phyloP scores from a whole-genome alignment of 1,140 invertebrate species.

The Calliphora vicina region DNA sequence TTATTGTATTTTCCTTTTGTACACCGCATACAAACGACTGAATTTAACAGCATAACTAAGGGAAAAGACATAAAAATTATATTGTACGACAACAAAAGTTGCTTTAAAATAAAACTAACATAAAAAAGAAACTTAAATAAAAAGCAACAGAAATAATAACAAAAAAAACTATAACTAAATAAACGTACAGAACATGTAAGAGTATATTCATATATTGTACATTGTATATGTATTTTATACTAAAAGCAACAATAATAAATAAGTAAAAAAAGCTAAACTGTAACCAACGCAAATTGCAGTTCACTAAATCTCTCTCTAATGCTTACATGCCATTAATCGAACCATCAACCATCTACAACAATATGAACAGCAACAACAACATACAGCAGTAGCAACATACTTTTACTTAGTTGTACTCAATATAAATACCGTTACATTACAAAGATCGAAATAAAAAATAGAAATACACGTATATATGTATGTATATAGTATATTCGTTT shows the following conservation, averaged over 20 bases:
- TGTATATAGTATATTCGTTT: no score
- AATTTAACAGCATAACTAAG: background rate
- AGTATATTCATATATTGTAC: no score
- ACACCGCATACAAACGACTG: background rate
- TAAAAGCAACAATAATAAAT: background rate
- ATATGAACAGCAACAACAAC: background rate
- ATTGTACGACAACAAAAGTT: no score
- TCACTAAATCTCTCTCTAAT: constrained; percentile 10
- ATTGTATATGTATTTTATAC: background rate
- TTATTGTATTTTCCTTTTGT: background rate
- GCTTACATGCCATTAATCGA: constrained; percentile 18
- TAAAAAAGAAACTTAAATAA: no score
- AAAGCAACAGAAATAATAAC: no score
- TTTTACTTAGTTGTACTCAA: background rate
- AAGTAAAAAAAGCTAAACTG: background rate
- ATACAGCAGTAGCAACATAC: background rate
- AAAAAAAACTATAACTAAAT: no score
- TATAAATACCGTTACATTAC: constrained; percentile 1
- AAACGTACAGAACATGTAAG: no score
- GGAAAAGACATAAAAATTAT: background rate
- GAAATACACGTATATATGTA: no score
- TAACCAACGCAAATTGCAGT: constrained; percentile 21
- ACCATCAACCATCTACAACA: constrained; percentile 7
- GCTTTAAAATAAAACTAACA: no score
- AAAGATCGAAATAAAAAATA: background rate